Evolutionary conservation across 2,888 invertebrate genomes (phyloP).

Genomic region (Nomada lathburiana): DNA sequence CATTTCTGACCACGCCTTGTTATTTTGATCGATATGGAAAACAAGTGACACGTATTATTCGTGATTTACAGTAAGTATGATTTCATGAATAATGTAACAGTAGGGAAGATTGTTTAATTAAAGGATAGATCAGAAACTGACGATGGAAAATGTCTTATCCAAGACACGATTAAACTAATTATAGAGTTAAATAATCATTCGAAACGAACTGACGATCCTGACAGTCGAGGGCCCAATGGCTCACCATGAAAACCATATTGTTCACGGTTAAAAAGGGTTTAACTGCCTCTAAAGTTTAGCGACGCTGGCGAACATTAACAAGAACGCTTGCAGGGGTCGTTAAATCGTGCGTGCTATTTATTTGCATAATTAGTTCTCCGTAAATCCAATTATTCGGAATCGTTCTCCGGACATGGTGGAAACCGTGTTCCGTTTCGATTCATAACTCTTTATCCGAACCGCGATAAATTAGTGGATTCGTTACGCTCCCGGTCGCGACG

Average conservation of each 20-base stretch:
- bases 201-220: no score
- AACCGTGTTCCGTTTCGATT: constrained; percentile 17
- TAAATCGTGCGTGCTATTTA: constrained; percentile 37
- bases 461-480: constrained; percentile 42
- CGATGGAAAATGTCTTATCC: not conserved
- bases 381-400: constrained; percentile 43
- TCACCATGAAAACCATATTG: not conserved
- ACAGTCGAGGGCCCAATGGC: no score
- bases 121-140: no score
- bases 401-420: constrained; percentile 9
- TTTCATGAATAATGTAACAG: no score
- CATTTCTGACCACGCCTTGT: not conserved
- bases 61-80: no score
- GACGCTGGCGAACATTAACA: constrained; percentile 20
- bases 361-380: constrained; percentile 37
- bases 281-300: constrained; percentile 2
- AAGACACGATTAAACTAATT: not conserved
- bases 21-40: not conserved
- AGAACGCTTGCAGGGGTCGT: constrained; percentile 4
- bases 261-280: not conserved
- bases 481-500: not conserved
- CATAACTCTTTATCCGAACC: constrained; percentile 41
- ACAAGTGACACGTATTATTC: no score
- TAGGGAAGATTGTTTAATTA: no score
- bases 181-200: no score